phyloP scores from a whole-genome alignment of 1,140 invertebrate species.

The Archivesica marissinica region DNA sequence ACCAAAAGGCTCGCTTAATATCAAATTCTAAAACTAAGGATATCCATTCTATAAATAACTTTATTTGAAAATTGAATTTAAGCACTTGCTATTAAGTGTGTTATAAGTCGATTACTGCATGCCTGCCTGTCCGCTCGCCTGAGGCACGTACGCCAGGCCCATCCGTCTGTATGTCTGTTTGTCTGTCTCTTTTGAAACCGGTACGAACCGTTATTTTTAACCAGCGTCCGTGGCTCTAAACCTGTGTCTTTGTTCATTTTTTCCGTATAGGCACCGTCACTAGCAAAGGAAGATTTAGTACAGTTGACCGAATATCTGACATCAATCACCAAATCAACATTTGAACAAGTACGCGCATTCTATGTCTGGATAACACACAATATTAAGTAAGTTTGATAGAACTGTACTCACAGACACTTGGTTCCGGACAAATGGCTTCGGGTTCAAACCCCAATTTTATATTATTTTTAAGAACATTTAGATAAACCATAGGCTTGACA shows the following conservation, averaged over 20 bases:
- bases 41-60: not conserved
- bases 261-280: conserved; percentile 35
- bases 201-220: too few relatives aligned
- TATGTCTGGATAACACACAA: conserved; percentile 58
- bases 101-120: too few relatives aligned
- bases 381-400: conserved; percentile 42
- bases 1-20: not conserved
- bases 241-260: too few relatives aligned
- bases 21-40: not conserved
- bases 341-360: conserved; percentile 50
- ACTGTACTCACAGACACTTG: not conserved
- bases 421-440: not conserved
- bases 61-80: too few relatives aligned
- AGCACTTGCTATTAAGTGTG: too few relatives aligned
- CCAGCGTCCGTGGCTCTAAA: too few relatives aligned
- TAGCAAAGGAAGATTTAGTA: conserved; percentile 16
- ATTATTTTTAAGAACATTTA: too few relatives aligned
- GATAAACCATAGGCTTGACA: too few relatives aligned
- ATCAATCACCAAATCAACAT: not conserved
- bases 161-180: too few relatives aligned
- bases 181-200: too few relatives aligned
- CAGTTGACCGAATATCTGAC: conserved; percentile 20
- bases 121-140: too few relatives aligned
- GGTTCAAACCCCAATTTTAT: not conserved
- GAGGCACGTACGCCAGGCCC: too few relatives aligned